A percentile compares a stretch with the other conserved stretches of the same genome.
Conservation (phyloP, 2,113 vertebrate species). For the Cyanoderma ruficeps region DNA sequence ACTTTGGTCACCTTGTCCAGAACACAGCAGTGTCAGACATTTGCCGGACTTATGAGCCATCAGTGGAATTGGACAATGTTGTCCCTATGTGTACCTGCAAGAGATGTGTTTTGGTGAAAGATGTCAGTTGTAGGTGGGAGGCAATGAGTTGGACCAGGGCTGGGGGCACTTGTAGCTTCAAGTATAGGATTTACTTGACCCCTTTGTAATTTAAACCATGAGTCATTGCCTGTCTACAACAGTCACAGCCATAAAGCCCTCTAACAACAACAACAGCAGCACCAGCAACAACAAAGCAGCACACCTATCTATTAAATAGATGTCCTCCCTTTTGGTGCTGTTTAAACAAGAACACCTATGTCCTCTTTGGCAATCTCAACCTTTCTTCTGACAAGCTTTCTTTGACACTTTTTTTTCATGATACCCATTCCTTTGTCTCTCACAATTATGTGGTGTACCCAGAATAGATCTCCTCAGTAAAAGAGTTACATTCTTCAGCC, state of each 20-base stretch:
- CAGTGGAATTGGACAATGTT: background rate
- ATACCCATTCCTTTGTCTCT: background rate
- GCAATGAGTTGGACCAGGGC: background rate
- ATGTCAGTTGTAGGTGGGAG: background rate
- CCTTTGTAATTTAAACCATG: background rate
- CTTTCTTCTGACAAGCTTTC: background rate
- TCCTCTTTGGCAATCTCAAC: background rate
- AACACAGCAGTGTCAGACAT: background rate
- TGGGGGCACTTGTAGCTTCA: background rate
- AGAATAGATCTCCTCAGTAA: background rate
- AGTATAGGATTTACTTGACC: background rate
- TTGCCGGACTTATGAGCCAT: background rate
- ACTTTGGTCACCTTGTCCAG: background rate
- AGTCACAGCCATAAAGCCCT: background rate
- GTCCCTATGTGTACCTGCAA: background rate
- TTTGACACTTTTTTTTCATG: background rate
- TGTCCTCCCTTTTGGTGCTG: background rate
- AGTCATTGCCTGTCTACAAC: accelerated
- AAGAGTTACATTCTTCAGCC: background rate
- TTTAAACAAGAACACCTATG: background rate
- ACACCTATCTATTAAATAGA: background rate
- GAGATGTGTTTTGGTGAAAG: background rate
- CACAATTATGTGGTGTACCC: background rate
- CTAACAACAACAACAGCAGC: background rate
- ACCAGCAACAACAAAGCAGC: too few relatives aligned